A percentile compares a stretch with the other conserved stretches of the same genome.
Conservation (phyloP, 2,113 vertebrate species). For the Ictalurus furcatus region DNA sequence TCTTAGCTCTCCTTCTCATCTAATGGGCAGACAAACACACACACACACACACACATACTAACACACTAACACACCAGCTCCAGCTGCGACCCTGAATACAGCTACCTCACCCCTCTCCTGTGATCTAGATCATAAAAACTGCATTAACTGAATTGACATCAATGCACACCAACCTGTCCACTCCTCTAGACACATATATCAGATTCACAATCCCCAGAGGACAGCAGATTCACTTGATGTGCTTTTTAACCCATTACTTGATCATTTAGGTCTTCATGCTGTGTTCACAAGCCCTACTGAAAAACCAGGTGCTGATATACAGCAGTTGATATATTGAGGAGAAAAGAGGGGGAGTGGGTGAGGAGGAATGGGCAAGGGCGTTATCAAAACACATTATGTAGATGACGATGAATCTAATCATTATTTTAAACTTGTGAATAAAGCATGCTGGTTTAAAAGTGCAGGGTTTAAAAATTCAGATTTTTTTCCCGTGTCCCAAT, state of each 20-base stretch:
- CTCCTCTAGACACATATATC: background rate
- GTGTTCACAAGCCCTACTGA: background rate
- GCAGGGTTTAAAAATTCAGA: background rate
- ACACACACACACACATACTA: slow-evolving; percentile 26
- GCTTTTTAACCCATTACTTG: slow-evolving; percentile 32
- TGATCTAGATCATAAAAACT: slow-evolving; percentile 38
- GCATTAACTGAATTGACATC: slow-evolving; percentile 41
- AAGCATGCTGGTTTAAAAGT: background rate
- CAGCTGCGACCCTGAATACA: slow-evolving; percentile 13
- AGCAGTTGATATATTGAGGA: background rate
- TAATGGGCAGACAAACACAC: slow-evolving; percentile 9
- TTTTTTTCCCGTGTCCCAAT: background rate
- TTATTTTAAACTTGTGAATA: background rate
- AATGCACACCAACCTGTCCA: background rate
- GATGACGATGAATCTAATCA: background rate
- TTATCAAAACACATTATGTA: background rate
- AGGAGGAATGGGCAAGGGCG: background rate
- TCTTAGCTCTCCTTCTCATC: slow-evolving; percentile 23
- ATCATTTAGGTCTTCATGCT: slow-evolving; percentile 25
- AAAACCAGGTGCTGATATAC: background rate
- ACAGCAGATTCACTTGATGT: slow-evolving; percentile 3
- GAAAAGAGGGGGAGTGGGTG: background rate
- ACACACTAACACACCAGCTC: background rate
- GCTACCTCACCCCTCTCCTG: slow-evolving; percentile 14
- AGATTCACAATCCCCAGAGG: slow-evolving; percentile 28